A percentile compares a stretch with the other conserved stretches of the same genome.
Conservation (phyloP, 2,113 vertebrate genomes). For the Ochotona curzoniae region DNA sequence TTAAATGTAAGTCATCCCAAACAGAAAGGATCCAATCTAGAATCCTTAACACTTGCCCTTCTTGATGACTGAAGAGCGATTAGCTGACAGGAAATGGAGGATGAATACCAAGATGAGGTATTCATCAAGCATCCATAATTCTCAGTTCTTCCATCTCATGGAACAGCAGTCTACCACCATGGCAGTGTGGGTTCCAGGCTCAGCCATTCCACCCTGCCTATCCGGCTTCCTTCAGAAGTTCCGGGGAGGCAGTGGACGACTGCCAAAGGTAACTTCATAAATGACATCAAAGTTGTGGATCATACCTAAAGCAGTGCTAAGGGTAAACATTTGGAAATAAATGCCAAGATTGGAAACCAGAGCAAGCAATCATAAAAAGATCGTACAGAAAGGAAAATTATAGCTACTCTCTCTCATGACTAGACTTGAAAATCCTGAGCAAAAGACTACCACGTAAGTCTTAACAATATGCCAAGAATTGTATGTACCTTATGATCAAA, state of each 20-base stretch:
- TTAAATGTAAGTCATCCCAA: neutral
- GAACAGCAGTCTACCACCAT: too few species aligned
- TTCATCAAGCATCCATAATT: neutral
- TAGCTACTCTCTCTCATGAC: neutral
- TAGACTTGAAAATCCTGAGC: too few species aligned
- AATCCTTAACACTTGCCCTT: neutral
- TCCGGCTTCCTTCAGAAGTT: too few species aligned
- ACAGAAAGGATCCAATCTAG: rapidly evolving
- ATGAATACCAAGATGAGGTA: neutral
- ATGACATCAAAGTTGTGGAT: neutral
- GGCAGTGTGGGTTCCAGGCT: too few species aligned
- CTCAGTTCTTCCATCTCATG: neutral
- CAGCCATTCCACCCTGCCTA: too few species aligned
- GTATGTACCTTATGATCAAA: too few species aligned
- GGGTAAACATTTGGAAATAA: neutral
- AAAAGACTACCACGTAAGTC: too few species aligned
- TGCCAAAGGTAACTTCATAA: neutral
- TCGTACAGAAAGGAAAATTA: too few species aligned
- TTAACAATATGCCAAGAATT: too few species aligned
- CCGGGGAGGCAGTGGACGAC: too few species aligned
- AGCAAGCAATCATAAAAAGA: neutral
- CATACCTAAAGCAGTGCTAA: neutral
- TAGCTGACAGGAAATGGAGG: neutral
- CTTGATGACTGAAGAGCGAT: neutral
- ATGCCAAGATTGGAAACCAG: neutral